Evolutionary conservation across 1,140 invertebrate species (phyloP).

Genomic region (Phymastichus coffea): DNA sequence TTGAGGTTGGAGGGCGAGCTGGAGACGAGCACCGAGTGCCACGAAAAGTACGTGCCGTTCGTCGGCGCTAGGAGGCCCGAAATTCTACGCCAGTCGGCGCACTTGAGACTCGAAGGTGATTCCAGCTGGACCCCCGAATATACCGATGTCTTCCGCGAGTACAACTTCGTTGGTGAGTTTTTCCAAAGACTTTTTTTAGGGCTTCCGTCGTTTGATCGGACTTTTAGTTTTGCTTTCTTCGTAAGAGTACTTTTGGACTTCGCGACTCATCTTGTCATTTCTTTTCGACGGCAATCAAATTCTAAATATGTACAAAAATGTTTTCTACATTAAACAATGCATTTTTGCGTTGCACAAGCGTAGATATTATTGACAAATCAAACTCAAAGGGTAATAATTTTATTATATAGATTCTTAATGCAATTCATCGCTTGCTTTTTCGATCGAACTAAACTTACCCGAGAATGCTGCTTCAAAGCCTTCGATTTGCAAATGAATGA

Average conservation of each 20-base stretch:
- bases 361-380: too few species aligned
- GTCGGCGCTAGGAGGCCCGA: constrained; percentile 48
- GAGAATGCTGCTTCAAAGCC: too few species aligned
- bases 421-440: too few species aligned
- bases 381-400: too few species aligned
- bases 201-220: too few species aligned
- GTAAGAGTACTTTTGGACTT: not conserved
- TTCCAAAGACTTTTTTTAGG: not conserved
- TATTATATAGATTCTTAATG: too few species aligned
- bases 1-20: constrained; percentile 58
- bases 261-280: constrained; percentile 1
- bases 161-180: constrained; percentile 38
- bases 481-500: too few species aligned
- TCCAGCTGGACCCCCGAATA: constrained; percentile 51
- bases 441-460: too few species aligned
- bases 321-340: too few species aligned
- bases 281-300: not conserved
- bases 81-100: constrained; percentile 44
- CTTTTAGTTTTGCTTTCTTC: too few species aligned
- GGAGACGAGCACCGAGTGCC: constrained; percentile 56
- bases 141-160: constrained; percentile 47
- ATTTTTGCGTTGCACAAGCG: too few species aligned
- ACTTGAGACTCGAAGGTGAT: constrained; percentile 53
- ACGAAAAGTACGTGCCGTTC: constrained; percentile 57
- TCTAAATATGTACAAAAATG: too few species aligned